Evolutionary conservation across 2,888 invertebrate genomes (phyloP).

Genomic region (Stenodema calcarata): DNA sequence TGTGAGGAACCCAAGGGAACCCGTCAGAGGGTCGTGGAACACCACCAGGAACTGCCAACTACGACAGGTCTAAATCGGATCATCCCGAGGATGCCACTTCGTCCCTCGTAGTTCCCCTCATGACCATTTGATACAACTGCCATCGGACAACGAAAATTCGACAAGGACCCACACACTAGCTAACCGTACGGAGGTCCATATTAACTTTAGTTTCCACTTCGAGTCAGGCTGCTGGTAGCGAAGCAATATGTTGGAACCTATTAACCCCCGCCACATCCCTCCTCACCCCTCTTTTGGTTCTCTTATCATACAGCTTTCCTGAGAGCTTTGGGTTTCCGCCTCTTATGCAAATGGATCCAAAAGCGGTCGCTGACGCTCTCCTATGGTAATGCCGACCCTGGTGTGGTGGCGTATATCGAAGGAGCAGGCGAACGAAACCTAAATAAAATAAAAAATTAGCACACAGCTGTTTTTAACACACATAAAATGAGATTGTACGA

Average conservation of each 20-base stretch:
- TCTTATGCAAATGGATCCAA: background rate
- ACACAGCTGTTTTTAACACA: background rate
- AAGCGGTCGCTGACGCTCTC: background rate
- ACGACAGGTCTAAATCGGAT: no score
- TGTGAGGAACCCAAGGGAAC: no score
- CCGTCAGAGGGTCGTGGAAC: no score
- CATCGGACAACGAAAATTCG: no score
- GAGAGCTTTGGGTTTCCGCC: background rate
- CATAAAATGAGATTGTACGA: background rate
- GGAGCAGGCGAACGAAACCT: background rate
- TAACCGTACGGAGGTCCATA: background rate
- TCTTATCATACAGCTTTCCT: background rate
- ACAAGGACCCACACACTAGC: no score
- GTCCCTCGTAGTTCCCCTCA: no score
- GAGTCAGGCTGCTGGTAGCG: background rate
- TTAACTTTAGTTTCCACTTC: background rate
- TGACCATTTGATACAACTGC: no score
- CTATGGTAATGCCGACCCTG: background rate
- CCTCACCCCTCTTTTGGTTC: background rate
- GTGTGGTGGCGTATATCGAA: background rate
- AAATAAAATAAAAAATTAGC: background rate
- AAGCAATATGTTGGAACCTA: background rate
- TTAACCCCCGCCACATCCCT: background rate
- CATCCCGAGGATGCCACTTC: no score
- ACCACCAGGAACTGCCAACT: no score